These are phyloP conservation scores for Dolichopus griseipennis DNA, from an alignment of 2,888 invertebrate genomes.

Conservation along the genomic window DNA sequence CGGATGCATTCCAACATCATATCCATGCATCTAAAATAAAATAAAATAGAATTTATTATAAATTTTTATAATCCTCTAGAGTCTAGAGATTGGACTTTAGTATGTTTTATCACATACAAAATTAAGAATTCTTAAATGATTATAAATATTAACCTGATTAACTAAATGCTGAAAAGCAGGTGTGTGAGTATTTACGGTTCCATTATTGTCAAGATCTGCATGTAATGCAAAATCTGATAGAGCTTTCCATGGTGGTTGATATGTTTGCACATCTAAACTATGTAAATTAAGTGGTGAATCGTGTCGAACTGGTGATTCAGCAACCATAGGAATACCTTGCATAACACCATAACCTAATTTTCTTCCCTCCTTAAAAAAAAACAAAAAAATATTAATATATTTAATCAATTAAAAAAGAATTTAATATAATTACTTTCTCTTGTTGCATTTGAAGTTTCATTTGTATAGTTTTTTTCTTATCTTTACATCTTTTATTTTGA, in stretches of 20 bases:
- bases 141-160: conserved; percentile 62
- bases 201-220: conserved; percentile 70
- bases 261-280: conserved; percentile 78
- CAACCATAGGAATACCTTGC: conserved; percentile 97
- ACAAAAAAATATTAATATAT: conserved; percentile 21
- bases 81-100: no score
- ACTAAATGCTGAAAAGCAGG: conserved; percentile 95
- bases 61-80: no score
- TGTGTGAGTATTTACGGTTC: conserved; percentile 70
- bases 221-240: conserved; percentile 92
- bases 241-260: conserved; percentile 97
- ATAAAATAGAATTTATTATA: no score
- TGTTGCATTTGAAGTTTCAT: conserved; percentile 97
- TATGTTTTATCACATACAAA: no score
- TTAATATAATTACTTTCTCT: conserved; percentile 70
- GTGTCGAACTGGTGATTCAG: conserved; percentile 85
- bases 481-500: conserved; percentile 96
- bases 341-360: conserved; percentile 88
- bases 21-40: conserved; percentile 78
- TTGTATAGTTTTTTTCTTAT: conserved; percentile 93
- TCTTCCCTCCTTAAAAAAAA: conserved; percentile 74
- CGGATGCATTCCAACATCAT: conserved; percentile 58
- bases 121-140: neutral
- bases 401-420: conserved; percentile 12
- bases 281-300: conserved; percentile 80